Evolutionary conservation across 1,140 invertebrate genomes (phyloP).

Genomic region (Phocides pigmalion): DNA sequence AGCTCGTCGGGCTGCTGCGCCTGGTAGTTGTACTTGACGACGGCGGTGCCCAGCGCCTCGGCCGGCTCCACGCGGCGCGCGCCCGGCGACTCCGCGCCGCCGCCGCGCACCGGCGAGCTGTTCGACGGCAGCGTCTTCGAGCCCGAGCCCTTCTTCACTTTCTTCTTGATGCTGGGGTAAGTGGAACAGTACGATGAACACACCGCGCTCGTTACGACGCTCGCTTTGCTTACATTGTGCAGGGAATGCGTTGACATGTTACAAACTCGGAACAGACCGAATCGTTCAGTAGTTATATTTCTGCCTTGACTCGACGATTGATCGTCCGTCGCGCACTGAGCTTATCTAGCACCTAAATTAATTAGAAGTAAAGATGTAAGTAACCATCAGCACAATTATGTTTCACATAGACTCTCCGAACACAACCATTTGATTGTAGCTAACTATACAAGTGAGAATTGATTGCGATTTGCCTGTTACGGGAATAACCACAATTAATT

Average conservation of each 20-base stretch:
- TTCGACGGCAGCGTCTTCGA: conserved; percentile 93
- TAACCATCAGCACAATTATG: not conserved
- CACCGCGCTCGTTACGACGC: no score
- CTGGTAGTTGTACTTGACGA: conserved; percentile 99
- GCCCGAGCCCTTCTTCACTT: conserved; percentile 93
- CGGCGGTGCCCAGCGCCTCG: conserved; percentile 94
- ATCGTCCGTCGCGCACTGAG: not conserved
- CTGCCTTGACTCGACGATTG: not conserved
- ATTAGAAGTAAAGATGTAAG: not conserved
- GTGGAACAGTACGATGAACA: not conserved
- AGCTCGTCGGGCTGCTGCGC: conserved; percentile 98
- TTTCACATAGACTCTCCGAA: not conserved
- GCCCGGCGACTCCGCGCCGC: conserved; percentile 90
- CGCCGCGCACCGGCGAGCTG: conserved; percentile 91
- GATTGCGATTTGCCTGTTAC: not conserved
- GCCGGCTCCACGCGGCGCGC: conserved; percentile 90
- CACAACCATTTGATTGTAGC: not conserved
- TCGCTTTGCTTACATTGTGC: not conserved
- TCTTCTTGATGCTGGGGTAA: conserved; percentile 93
- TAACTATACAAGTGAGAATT: not conserved
- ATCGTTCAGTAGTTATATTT: not conserved
- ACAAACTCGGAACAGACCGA: not conserved
- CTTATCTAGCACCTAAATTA: not conserved
- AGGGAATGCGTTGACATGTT: not conserved
- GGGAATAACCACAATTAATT: no score